phyloP scores from a whole-genome alignment of 2,113 vertebrate species.

The Neomonachus schauinslandi region DNA sequence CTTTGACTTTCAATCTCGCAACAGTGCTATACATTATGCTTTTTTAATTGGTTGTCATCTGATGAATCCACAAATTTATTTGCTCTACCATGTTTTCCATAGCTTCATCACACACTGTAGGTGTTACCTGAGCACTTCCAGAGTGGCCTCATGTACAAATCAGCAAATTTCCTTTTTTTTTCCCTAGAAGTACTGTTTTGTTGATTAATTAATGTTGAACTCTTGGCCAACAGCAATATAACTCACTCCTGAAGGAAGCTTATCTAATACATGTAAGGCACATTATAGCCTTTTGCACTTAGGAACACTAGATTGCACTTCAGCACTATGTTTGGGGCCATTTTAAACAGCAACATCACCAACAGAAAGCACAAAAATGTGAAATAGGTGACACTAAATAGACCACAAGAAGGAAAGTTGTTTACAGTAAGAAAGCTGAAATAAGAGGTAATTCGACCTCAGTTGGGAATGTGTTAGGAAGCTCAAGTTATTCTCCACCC shows the following conservation, averaged over 20 bases:
- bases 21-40: not conserved
- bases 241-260: not conserved
- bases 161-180: not conserved
- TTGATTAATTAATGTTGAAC: constrained; percentile 1
- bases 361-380: not conserved
- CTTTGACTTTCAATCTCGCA: not conserved
- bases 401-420: not conserved
- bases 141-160: not conserved
- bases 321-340: not conserved
- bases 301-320: not conserved
- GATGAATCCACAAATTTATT: not conserved
- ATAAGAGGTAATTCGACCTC: not conserved
- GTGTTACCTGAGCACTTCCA: not conserved
- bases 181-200: not conserved
- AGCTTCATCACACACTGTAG: not conserved
- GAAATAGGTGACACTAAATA: not conserved
- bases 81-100: not conserved
- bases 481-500: not conserved
- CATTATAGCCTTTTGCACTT: not conserved
- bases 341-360: not conserved
- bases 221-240: not conserved
- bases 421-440: not conserved
- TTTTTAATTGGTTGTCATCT: not conserved
- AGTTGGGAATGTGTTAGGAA: not conserved
- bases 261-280: not conserved